A percentile compares a stretch with the other conserved stretches of the same genome.
Evolutionary conservation across 2,113 vertebrate species (phyloP).

Genomic region (Collichthys lucidus): DNA sequence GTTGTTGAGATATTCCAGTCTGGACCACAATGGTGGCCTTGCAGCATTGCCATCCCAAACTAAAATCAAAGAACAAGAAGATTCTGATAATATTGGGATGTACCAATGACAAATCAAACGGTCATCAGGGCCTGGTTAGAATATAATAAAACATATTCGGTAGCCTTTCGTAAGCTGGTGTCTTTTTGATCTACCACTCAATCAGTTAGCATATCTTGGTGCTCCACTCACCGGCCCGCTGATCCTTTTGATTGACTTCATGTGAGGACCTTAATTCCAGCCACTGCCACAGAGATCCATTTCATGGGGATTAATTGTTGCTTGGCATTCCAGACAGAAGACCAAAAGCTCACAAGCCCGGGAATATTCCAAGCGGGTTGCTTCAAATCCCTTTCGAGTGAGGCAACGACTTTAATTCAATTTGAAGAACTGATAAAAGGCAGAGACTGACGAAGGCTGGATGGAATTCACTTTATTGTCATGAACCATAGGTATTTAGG

Average conservation of each 20-base stretch:
- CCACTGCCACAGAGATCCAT: constrained; percentile 64
- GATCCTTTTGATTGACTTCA: constrained; percentile 71
- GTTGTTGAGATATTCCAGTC: neutral
- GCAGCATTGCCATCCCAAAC: too few relatives aligned
- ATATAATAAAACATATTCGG: neutral
- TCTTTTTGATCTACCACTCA: constrained; percentile 22
- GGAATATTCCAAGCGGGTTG: constrained; percentile 66
- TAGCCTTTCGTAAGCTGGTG: neutral
- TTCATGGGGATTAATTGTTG: constrained; percentile 74
- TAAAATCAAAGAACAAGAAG: too few relatives aligned
- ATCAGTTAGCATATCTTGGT: constrained; percentile 30
- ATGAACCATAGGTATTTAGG: constrained; percentile 65
- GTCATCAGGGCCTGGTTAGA: neutral
- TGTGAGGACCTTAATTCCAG: constrained; percentile 73
- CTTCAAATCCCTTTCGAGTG: constrained; percentile 73
- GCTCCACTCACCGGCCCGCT: constrained; percentile 14
- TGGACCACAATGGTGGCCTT: neutral
- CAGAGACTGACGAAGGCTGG: constrained; percentile 62
- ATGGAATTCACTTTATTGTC: constrained; percentile 71
- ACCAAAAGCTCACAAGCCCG: constrained; percentile 54
- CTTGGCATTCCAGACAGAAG: constrained; percentile 70
- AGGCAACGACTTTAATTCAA: constrained; percentile 78
- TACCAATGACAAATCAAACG: too few relatives aligned
- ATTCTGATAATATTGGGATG: too few relatives aligned
- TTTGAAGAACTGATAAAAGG: constrained; percentile 76